Conservation (phyloP, 2,888 invertebrate species). For the Morinoia aosen region DNA sequence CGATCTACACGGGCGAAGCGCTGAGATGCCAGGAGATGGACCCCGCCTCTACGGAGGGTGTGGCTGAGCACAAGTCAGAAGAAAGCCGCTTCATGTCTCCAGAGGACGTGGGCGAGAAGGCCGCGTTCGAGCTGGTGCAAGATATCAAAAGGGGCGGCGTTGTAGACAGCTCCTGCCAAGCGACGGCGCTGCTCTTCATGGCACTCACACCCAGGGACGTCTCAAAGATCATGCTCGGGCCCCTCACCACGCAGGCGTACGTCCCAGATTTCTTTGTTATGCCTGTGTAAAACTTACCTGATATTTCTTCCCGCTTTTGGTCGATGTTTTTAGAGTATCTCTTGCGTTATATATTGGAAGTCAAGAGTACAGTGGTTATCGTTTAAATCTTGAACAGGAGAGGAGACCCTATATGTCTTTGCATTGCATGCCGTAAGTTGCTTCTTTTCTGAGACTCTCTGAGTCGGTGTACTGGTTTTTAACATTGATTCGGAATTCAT, state of each 20-base stretch:
- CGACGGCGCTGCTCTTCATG: constrained; percentile 91
- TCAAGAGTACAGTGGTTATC: no score
- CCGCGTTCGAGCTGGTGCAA: constrained; percentile 85
- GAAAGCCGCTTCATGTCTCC: constrained; percentile 71
- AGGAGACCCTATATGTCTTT: no score
- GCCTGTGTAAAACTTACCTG: constrained; percentile 33
- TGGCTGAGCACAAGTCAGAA: constrained; percentile 33
- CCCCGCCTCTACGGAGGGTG: constrained; percentile 73
- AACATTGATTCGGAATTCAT: no score
- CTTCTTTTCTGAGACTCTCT: no score
- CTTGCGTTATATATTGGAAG: no score
- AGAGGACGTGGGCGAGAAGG: constrained; percentile 90
- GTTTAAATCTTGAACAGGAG: no score
- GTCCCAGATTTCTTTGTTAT: constrained; percentile 68
- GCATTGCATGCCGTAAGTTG: no score
- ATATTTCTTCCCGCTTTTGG: constrained; percentile 76
- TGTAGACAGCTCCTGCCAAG: constrained; percentile 89
- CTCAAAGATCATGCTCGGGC: constrained; percentile 81
- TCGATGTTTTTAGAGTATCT: no score
- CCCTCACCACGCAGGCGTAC: constrained; percentile 78
- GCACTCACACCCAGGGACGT: constrained; percentile 94
- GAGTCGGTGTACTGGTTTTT: no score
- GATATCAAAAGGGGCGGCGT: constrained; percentile 94
- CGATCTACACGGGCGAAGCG: constrained; percentile 72
- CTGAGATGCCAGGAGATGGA: constrained; percentile 71